phyloP scores from a whole-genome alignment of 2,797 vertebrate species.

The Enteromius fasciolatus region DNA sequence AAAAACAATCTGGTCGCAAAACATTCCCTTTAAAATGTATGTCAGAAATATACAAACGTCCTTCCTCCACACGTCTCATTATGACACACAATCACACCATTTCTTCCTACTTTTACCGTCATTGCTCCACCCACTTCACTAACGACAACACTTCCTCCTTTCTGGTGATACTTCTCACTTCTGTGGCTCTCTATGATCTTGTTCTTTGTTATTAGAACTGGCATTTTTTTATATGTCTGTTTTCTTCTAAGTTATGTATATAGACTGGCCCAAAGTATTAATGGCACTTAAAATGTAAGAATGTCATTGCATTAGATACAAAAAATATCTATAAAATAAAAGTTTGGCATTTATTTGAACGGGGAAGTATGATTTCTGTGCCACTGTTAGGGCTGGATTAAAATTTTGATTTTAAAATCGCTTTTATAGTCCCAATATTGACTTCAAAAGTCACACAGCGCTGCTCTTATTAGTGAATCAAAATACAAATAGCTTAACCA shows the following conservation, averaged over 20 bases:
- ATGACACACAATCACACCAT: conserved; percentile 28
- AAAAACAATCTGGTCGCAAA: conserved; percentile 54
- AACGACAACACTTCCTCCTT: conserved; percentile 33
- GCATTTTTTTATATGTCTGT: not conserved
- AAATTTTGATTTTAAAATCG: not conserved
- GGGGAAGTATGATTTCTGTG: conserved; percentile 1
- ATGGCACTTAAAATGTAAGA: not conserved
- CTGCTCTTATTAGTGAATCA: not conserved
- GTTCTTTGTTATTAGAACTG: not conserved
- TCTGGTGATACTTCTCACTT: conserved; percentile 15
- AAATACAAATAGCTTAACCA: not conserved
- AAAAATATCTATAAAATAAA: not conserved
- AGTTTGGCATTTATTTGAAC: conserved; percentile 2
- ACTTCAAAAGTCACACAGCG: not conserved
- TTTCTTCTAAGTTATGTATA: not conserved
- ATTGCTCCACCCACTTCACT: conserved; percentile 30
- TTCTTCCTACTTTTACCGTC: conserved; percentile 45
- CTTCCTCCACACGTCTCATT: conserved; percentile 3
- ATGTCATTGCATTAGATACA: not conserved
- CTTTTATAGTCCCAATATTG: not conserved
- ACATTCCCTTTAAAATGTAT: not conserved
- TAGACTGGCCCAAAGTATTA: not conserved
- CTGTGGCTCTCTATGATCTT: not conserved
- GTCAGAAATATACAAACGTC: not conserved
- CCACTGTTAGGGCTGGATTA: not conserved